Evolutionary conservation across 2,888 invertebrate species (phyloP).

Genomic region (Cartodere bifasciata): DNA sequence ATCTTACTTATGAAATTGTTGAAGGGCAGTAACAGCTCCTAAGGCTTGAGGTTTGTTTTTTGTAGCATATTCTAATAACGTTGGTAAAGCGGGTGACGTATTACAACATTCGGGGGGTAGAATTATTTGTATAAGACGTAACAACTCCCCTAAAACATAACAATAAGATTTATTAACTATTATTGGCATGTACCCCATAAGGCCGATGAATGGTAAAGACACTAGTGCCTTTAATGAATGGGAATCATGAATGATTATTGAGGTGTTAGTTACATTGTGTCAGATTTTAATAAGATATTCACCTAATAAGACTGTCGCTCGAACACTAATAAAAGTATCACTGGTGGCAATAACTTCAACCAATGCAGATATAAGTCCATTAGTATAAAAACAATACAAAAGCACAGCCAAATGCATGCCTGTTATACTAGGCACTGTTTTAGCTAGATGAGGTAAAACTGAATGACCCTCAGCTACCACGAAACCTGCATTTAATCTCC

Average conservation of each 20-base stretch:
- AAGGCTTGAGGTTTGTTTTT: conserved; percentile 68
- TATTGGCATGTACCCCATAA: no score
- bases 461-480: conserved; percentile 84
- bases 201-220: no score
- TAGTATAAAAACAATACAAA: conserved; percentile 77
- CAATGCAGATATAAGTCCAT: conserved; percentile 75
- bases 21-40: conserved; percentile 68
- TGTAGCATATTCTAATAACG: conserved; percentile 67
- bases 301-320: conserved; percentile 81
- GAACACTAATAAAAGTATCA: conserved; percentile 80
- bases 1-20: conserved; percentile 52
- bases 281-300: no score
- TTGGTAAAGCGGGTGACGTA: conserved; percentile 71
- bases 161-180: no score
- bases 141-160: conserved; percentile 58
- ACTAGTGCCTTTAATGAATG: no score
- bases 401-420: conserved; percentile 84
- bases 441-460: conserved; percentile 75
- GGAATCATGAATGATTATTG: no score
- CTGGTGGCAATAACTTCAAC: conserved; percentile 85
- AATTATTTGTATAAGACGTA: conserved; percentile 75
- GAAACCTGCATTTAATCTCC: conserved; percentile 87
- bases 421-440: conserved; percentile 75
- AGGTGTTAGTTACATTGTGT: no score
- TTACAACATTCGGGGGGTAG: conserved; percentile 80